These are phyloP conservation scores for Ypsolopha scabrella DNA, from an alignment of 2,888 invertebrate genomes.

Conservation along the genomic window DNA sequence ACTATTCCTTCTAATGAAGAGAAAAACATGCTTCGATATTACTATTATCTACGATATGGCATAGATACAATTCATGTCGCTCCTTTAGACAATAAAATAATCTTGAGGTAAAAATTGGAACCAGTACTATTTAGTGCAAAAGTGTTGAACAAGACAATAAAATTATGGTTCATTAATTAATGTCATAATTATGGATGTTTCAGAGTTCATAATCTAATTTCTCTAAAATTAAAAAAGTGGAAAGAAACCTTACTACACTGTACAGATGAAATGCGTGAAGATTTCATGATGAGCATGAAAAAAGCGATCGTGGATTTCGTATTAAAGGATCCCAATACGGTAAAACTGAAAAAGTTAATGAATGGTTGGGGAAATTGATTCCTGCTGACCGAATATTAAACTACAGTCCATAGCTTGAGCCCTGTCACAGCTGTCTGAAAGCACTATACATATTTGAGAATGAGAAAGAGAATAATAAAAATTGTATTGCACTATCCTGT, in stretches of 20 bases:
- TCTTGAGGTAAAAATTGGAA: slow-evolving; percentile 63
- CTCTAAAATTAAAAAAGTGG: slow-evolving; percentile 73
- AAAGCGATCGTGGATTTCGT: slow-evolving; percentile 94
- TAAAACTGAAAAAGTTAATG: slow-evolving; percentile 11
- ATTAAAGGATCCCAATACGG: slow-evolving; percentile 78
- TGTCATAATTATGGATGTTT: slow-evolving; percentile 11
- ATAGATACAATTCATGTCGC: slow-evolving; percentile 92
- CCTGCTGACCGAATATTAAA: too few species aligned
- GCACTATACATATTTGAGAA: too few species aligned
- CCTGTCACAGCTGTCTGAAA: too few species aligned
- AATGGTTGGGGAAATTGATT: too few species aligned
- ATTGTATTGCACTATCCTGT: too few species aligned
- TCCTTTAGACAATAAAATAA: slow-evolving; percentile 80
- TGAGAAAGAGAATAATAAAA: too few species aligned
- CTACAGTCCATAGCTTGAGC: too few species aligned
- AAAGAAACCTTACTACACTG: slow-evolving; percentile 68
- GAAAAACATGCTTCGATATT: slow-evolving; percentile 82
- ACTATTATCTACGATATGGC: slow-evolving; percentile 91
- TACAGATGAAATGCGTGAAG: slow-evolving; percentile 84
- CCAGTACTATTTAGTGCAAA: too few species aligned
- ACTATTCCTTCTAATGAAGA: slow-evolving; percentile 73
- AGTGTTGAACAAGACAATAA: too few species aligned
- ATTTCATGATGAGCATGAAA: slow-evolving; percentile 89
- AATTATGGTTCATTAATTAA: too few species aligned
- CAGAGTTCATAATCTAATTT: slow-evolving; percentile 75